Conservation (phyloP, 1,140 invertebrate species). For the Drosophila triauraria region DNA sequence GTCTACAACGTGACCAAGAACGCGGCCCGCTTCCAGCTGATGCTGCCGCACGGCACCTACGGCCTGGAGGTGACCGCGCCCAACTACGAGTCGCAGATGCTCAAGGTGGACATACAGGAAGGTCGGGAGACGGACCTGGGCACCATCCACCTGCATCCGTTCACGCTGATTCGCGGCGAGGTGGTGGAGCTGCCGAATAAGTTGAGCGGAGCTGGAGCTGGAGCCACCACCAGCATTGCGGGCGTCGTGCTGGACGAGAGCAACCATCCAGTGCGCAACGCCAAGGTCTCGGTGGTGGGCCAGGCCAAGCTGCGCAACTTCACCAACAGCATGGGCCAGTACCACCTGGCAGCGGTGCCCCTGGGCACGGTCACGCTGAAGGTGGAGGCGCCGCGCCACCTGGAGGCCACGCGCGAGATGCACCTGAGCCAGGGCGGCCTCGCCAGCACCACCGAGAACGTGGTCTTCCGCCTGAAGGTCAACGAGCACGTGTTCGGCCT, state of each 20-base stretch:
- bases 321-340: slow-evolving; percentile 87
- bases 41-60: slow-evolving; percentile 89
- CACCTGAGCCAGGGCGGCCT: slow-evolving; percentile 84
- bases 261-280: slow-evolving; percentile 87
- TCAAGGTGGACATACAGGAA: slow-evolving; percentile 83
- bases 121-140: slow-evolving; percentile 62
- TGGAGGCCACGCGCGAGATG: slow-evolving; percentile 86
- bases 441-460: slow-evolving; percentile 83
- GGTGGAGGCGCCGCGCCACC: slow-evolving; percentile 87
- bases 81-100: slow-evolving; percentile 86
- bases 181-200: slow-evolving; percentile 58
- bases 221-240: slow-evolving; percentile 70
- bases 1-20: slow-evolving; percentile 88
- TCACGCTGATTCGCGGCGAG: slow-evolving; percentile 61
- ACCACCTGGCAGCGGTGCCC: slow-evolving; percentile 86
- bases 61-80: slow-evolving; percentile 87
- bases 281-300: slow-evolving; percentile 86
- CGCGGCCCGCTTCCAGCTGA: slow-evolving; percentile 89
- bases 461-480: slow-evolving; percentile 89
- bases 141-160: slow-evolving; percentile 48
- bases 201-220: neutral
- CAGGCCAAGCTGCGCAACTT: slow-evolving; percentile 75
- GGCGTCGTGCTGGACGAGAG: slow-evolving; percentile 87
- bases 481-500: slow-evolving; percentile 90
- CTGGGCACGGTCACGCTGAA: slow-evolving; percentile 87